A percentile compares a stretch with the other conserved stretches of the same genome.
phyloP scores from a whole-genome alignment of 2,888 invertebrate species.

The Acanthosepion esculentum region DNA sequence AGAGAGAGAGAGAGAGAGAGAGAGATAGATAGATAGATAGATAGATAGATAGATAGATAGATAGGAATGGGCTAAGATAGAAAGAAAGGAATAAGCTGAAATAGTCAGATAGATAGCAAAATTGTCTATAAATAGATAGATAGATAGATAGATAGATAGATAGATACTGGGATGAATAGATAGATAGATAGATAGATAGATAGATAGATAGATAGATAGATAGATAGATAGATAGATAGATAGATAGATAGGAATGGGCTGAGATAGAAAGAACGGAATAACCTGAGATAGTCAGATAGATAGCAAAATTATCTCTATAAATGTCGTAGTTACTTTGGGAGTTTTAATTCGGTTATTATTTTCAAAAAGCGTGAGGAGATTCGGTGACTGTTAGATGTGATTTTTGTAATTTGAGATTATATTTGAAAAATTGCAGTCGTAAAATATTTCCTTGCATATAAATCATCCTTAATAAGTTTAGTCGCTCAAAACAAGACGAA shows the following conservation, averaged over 20 bases:
- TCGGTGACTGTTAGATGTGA: background rate
- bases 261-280: background rate
- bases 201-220: background rate
- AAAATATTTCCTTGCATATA: background rate
- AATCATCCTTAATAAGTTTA: background rate
- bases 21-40: background rate
- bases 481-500: background rate
- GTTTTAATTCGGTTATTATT: too few species aligned
- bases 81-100: too few species aligned
- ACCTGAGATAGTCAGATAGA: too few species aligned
- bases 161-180: too few species aligned
- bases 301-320: too few species aligned
- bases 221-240: background rate
- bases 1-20: background rate
- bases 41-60: background rate
- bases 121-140: background rate
- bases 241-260: background rate
- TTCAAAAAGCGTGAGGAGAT: too few species aligned
- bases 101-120: background rate
- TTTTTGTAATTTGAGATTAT: background rate
- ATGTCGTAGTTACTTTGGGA: too few species aligned
- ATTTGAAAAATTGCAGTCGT: background rate
- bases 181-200: background rate
- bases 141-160: too few species aligned
- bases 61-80: background rate